These are phyloP conservation scores for Leucophenga varia DNA, from an alignment of 1,140 invertebrate species.

Conservation along the genomic window DNA sequence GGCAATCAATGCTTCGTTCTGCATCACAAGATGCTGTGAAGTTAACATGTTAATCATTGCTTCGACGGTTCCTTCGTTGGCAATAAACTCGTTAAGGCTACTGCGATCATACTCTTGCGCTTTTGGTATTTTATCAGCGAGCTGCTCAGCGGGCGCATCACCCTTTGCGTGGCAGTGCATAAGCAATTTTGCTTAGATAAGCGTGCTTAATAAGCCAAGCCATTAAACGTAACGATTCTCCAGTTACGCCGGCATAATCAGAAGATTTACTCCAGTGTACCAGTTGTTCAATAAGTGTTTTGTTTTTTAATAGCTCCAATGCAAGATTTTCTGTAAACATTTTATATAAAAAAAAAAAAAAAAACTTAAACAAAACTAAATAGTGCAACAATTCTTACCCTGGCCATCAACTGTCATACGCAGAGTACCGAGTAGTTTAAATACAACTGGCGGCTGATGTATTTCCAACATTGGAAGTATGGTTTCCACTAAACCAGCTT, in stretches of 20 bases:
- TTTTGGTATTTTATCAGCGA: slow-evolving; percentile 35
- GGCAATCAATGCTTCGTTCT: slow-evolving; percentile 79
- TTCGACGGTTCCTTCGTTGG: slow-evolving; percentile 69
- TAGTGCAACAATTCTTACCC: too few species aligned
- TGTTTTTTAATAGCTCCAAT: slow-evolving; percentile 47
- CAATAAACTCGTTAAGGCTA: slow-evolving; percentile 64
- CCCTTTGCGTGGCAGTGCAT: slow-evolving; percentile 49
- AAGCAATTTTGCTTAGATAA: slow-evolving; percentile 54
- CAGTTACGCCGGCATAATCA: slow-evolving; percentile 80
- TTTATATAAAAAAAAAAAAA: slow-evolving; percentile 3
- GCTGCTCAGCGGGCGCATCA: slow-evolving; percentile 41
- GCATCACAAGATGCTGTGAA: slow-evolving; percentile 82
- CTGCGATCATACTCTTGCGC: slow-evolving; percentile 56
- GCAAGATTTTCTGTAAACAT: slow-evolving; percentile 45
- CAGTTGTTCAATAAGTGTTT: slow-evolving; percentile 57
- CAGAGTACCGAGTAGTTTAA: slow-evolving; percentile 82
- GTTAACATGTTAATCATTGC: slow-evolving; percentile 78
- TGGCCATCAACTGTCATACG: slow-evolving; percentile 84
- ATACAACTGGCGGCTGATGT: slow-evolving; percentile 77
- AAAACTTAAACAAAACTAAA: too few species aligned
- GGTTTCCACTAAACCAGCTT: slow-evolving; percentile 71
- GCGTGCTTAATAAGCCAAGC: slow-evolving; percentile 81
- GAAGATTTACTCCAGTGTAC: slow-evolving; percentile 79
- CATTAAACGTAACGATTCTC: slow-evolving; percentile 79
- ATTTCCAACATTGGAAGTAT: slow-evolving; percentile 73